Base-by-base conservation (phyloP, 2,797 vertebrate genomes). In the Caiman crocodilus region DNA sequence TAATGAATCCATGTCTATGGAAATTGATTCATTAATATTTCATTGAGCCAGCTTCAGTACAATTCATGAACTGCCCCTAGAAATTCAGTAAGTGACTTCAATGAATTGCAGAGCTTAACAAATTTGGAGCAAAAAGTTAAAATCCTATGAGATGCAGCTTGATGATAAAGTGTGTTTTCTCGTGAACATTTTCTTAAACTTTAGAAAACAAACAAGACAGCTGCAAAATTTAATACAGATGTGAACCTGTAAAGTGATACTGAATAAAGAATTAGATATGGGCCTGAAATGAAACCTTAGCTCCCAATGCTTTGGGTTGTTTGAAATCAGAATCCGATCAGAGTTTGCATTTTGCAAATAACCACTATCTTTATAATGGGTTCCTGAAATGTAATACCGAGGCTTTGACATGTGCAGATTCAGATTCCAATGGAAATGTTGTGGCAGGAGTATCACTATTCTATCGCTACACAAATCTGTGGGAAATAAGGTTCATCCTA, bases 21-120 rank as follows among this genome's bases (percentile, higher is more conserved):
- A 98, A 98, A 97, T 97, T 97, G 96, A 97, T 95, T 97, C 97
- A 97, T 98, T 98, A 98, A 98, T 98, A 98, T 98, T 98, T 98
- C 96, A 98, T 97, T 90, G 88, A 97, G 90, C 94, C 71, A 59
- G 94, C 93, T 97, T 97, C 96, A 96, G 92, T 95, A 95, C 93
- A 97, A 96, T 97, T 98, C 96, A 96, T 89, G 96, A 98, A 97
- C 92, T 96, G 89, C 92, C 95, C 94, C 93, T 91, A 96, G 96
- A 97, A 98, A 98, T 98, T 97, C 96, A 97, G 87, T 97, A 97
- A 97, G 90, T 90, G 87, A 96, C 97, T 97, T 96, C 95, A 96
- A 94, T 95, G 94, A 96, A 88, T 97, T 96, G 90, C 92, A 95
- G 87, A 97, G 90, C 87, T 97, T 97, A 96, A 97, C 97, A 96